phyloP scores from a whole-genome alignment of 2,113 vertebrate genomes.

The Pristiophorus japonicus region DNA sequence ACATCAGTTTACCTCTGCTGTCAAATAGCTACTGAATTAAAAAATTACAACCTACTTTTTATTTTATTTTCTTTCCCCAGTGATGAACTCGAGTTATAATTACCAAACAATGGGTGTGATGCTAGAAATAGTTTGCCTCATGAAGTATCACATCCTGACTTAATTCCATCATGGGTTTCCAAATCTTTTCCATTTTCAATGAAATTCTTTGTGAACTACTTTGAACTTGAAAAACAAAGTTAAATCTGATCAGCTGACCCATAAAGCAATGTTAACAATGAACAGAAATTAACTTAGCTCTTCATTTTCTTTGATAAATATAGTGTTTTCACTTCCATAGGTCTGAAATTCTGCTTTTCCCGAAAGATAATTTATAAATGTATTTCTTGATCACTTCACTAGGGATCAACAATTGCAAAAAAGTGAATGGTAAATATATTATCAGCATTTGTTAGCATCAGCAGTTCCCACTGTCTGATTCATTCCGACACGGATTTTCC shows the following conservation, averaged over 20 bases:
- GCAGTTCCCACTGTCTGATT: conserved; percentile 42
- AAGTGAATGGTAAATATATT: not conserved
- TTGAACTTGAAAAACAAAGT: conserved; percentile 8
- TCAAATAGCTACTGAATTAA: not conserved
- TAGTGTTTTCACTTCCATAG: not conserved
- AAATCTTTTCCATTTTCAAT: not conserved
- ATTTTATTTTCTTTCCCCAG: not conserved
- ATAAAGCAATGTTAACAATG: not conserved
- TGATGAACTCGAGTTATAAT: not conserved
- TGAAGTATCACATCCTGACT: not conserved
- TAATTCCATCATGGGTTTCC: not conserved
- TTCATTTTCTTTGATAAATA: not conserved
- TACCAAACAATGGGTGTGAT: not conserved
- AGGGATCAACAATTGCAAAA: not conserved
- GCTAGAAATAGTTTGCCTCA: not conserved
- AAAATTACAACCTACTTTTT: too few species aligned
- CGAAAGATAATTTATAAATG: not conserved
- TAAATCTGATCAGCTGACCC: not conserved
- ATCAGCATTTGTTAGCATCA: not conserved
- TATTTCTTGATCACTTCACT: not conserved
- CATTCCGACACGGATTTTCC: conserved; percentile 60
- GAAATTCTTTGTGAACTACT: not conserved
- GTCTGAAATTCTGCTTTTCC: not conserved
- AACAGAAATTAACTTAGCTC: not conserved
- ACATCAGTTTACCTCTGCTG: not conserved